These are phyloP conservation scores for Myodes glareolus DNA, from an alignment of 2,113 vertebrate genomes.

Conservation along the genomic window DNA sequence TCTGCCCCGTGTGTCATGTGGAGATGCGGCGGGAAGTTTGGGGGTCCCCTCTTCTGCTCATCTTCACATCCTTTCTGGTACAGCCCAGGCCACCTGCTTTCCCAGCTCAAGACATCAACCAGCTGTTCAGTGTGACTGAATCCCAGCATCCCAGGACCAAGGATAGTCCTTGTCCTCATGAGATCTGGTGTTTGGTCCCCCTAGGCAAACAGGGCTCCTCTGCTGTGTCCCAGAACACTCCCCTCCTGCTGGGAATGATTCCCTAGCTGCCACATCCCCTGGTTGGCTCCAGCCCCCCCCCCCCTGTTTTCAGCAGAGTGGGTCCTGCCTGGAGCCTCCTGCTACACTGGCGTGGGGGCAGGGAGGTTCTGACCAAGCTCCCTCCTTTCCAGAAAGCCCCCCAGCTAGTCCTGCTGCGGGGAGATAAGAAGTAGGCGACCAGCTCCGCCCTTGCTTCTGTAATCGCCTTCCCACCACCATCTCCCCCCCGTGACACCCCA, in stretches of 20 bases:
- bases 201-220: neutral
- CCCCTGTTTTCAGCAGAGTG: neutral
- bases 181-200: neutral
- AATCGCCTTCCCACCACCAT: constrained; percentile 57
- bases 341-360: neutral
- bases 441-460: constrained; percentile 65
- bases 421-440: constrained; percentile 84
- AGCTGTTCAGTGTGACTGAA: neutral
- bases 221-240: neutral
- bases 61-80: neutral
- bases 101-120: neutral
- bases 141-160: neutral
- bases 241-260: neutral
- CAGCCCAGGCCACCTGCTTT: accelerated
- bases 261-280: neutral
- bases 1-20: neutral
- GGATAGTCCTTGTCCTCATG: neutral
- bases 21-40: neutral
- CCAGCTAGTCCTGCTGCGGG: constrained; percentile 83
- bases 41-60: neutral
- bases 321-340: neutral
- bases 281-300: too few species aligned
- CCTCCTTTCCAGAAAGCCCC: constrained; percentile 75
- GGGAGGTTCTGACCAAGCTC: neutral
- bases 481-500: neutral